phyloP scores from a whole-genome alignment of 2,797 vertebrate genomes.

The Chlorospingus flavigularis region DNA sequence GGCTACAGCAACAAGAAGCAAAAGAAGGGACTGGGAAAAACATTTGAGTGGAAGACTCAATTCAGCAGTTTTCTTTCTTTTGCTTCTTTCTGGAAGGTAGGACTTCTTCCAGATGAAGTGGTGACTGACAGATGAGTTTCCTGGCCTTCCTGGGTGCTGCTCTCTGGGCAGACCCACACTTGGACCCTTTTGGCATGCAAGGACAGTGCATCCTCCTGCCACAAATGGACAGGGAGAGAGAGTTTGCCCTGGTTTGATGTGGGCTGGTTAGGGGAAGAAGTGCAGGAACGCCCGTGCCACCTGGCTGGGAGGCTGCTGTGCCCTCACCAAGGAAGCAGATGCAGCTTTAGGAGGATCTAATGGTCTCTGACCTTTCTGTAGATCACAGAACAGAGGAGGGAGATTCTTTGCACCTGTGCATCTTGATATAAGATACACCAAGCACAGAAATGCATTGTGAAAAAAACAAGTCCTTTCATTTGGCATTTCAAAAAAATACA shows the following conservation, averaged over 20 bases:
- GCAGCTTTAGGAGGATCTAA: neutral
- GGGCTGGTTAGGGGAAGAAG: neutral
- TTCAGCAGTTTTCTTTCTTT: neutral
- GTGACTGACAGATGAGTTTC: neutral
- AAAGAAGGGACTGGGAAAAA: neutral
- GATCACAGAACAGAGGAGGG: neutral
- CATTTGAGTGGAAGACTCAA: neutral
- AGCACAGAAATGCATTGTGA: neutral
- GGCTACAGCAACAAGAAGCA: neutral
- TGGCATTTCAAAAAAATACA: neutral
- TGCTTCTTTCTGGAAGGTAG: neutral
- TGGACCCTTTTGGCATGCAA: fast-evolving
- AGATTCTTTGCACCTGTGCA: neutral
- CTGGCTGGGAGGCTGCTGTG: neutral
- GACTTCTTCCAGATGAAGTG: neutral
- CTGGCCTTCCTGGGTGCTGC: neutral
- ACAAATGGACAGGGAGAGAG: neutral
- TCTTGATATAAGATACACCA: neutral
- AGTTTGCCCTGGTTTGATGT: neutral
- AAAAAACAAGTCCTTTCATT: neutral
- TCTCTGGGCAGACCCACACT: neutral
- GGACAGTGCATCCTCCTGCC: neutral
- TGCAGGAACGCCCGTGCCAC: fast-evolving
- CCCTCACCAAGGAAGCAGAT: fast-evolving
- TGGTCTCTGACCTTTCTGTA: neutral